Evolutionary conservation across 1,140 invertebrate genomes (phyloP).

Genomic region (Drosophila setifemur): DNA sequence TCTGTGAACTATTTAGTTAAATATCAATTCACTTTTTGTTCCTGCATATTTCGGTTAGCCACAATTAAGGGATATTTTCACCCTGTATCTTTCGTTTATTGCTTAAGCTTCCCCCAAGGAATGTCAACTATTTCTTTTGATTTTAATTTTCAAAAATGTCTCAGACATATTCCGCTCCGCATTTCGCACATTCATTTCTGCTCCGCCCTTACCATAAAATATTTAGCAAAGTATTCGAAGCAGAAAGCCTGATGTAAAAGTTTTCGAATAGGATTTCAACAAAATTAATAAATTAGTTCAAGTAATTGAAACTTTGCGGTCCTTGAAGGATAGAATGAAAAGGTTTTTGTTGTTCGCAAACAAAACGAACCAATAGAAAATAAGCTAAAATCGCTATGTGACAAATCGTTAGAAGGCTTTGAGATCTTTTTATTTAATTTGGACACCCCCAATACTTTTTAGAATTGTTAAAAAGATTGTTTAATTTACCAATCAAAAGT

Average conservation of each 20-base stretch:
- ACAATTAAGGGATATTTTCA: too few species aligned
- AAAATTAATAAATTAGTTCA: slow-evolving; percentile 64
- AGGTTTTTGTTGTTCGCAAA: slow-evolving; percentile 26
- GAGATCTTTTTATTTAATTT: too few species aligned
- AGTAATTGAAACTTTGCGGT: slow-evolving; percentile 54
- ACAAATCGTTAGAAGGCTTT: slow-evolving; percentile 24
- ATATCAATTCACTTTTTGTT: too few species aligned
- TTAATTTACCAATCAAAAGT: slow-evolving; percentile 15
- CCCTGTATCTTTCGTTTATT: background rate
- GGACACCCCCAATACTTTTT: background rate
- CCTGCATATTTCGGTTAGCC: too few species aligned
- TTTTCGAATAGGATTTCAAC: slow-evolving; percentile 26
- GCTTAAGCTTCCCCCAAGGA: background rate
- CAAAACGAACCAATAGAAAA: slow-evolving; percentile 35
- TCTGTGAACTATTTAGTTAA: too few species aligned
- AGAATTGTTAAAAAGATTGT: slow-evolving; percentile 46
- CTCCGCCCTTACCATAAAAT: slow-evolving; percentile 2
- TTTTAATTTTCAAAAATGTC: slow-evolving; percentile 11
- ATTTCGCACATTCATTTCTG: background rate
- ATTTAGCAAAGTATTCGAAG: slow-evolving; percentile 6
- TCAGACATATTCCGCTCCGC: background rate
- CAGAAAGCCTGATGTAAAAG: slow-evolving; percentile 6
- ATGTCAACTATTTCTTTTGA: slow-evolving; percentile 23
- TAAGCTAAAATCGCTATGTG: slow-evolving; percentile 26
- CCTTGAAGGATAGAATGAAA: slow-evolving; percentile 24